Conservation (phyloP, 2,113 vertebrate species). For the Dendropsophus ebraccatus region DNA sequence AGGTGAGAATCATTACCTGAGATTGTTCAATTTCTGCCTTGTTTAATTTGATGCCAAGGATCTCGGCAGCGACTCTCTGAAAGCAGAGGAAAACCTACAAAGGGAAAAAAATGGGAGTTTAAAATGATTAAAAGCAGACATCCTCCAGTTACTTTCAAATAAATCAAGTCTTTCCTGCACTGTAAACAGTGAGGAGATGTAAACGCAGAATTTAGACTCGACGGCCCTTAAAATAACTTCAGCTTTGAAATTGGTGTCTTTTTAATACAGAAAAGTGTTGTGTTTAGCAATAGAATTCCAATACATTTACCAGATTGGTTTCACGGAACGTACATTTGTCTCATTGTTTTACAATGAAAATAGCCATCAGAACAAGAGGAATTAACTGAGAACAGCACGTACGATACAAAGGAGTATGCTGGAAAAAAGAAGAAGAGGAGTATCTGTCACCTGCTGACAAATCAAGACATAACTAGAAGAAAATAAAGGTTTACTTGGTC, state of each 20-base stretch:
- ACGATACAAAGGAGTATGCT: background rate
- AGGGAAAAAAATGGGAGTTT: constrained; percentile 65
- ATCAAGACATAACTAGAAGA: background rate
- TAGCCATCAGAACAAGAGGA: constrained; percentile 27
- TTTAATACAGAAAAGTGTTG: constrained; percentile 53
- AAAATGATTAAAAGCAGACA: constrained; percentile 75
- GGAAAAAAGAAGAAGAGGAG: background rate
- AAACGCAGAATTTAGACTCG: constrained; percentile 67
- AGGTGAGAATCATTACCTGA: constrained; percentile 81
- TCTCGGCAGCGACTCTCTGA: constrained; percentile 95
- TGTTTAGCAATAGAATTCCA: constrained; percentile 51
- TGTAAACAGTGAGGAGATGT: constrained; percentile 69
- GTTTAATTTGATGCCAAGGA: constrained; percentile 96
- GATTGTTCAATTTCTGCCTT: constrained; percentile 98
- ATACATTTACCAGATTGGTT: constrained; percentile 47
- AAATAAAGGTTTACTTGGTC: background rate
- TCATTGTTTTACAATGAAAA: constrained; percentile 48
- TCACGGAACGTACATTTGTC: constrained; percentile 46
- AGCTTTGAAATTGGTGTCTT: constrained; percentile 61
- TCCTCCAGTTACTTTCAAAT: constrained; percentile 69
- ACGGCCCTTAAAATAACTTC: constrained; percentile 67
- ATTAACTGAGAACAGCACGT: constrained; percentile 10
- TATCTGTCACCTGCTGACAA: background rate
- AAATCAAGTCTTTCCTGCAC: constrained; percentile 65
- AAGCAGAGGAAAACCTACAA: constrained; percentile 94